These are phyloP conservation scores for Pseudorhombus dupliciocellatus DNA, from an alignment of 2,113 vertebrate genomes.

Conservation along the genomic window DNA sequence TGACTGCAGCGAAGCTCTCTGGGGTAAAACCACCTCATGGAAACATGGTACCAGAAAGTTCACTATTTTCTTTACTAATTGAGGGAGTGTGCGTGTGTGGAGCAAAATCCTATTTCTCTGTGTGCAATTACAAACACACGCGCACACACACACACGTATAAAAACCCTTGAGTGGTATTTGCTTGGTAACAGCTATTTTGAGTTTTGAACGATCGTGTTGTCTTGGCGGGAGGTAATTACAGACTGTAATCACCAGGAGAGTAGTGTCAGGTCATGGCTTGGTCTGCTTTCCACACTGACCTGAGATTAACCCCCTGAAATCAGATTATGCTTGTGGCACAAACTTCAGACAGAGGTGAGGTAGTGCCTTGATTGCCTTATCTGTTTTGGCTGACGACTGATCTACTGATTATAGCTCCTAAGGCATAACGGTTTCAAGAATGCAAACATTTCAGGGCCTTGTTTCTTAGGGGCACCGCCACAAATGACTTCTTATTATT, in stretches of 20 bases:
- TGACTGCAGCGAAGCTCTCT: constrained; percentile 23
- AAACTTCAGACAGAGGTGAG: constrained; percentile 26
- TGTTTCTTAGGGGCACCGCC: not conserved
- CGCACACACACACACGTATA: not conserved
- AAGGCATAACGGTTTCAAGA: not conserved
- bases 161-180: constrained; percentile 17
- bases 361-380: constrained; percentile 35
- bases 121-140: constrained; percentile 37
- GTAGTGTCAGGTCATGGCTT: constrained; percentile 11
- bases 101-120: constrained; percentile 26
- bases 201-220: constrained; percentile 11
- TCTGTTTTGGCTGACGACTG: constrained; percentile 16
- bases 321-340: constrained; percentile 56
- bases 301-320: constrained; percentile 63
- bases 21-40: constrained; percentile 39
- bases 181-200: not conserved
- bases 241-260: constrained; percentile 34
- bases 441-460: not conserved
- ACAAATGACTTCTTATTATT: no score
- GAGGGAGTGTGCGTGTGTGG: constrained; percentile 42
- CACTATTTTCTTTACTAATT: constrained; percentile 53
- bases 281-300: constrained; percentile 51
- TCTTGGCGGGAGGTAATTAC: constrained; percentile 19
- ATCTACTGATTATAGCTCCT: constrained; percentile 8
- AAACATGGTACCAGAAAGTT: constrained; percentile 36